phyloP scores from a whole-genome alignment of 2,113 vertebrate species.

The Hirundichthys speculiger region DNA sequence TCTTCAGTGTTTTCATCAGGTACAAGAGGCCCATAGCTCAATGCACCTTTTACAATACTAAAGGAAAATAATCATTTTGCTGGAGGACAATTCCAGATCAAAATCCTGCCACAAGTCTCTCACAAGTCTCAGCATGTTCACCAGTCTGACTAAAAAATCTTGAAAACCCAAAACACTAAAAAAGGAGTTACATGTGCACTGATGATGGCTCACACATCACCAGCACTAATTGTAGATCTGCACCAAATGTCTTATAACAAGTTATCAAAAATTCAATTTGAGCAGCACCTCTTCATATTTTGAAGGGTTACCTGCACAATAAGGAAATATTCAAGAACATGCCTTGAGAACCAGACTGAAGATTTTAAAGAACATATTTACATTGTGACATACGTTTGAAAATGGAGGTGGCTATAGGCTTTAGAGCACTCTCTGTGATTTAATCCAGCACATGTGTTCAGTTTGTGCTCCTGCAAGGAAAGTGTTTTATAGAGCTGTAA shows the following conservation, averaged over 20 bases:
- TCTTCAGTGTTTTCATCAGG: slow-evolving; percentile 57
- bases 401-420: slow-evolving; percentile 36
- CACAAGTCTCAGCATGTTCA: slow-evolving; percentile 7
- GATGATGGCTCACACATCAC: too few species aligned
- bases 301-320: too few species aligned
- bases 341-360: too few species aligned
- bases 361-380: too few species aligned
- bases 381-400: slow-evolving; percentile 1
- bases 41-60: slow-evolving; percentile 63
- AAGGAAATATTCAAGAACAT: too few species aligned
- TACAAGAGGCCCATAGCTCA: slow-evolving; percentile 54
- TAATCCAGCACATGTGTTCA: slow-evolving; percentile 64
- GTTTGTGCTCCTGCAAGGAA: slow-evolving; percentile 50
- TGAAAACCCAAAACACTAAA: slow-evolving; percentile 22
- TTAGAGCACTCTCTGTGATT: slow-evolving; percentile 47
- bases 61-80: slow-evolving; percentile 33
- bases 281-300: too few species aligned
- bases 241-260: too few species aligned
- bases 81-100: too few species aligned
- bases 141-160: slow-evolving; percentile 27
- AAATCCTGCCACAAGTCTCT: slow-evolving; percentile 15
- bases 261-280: too few species aligned
- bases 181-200: neutral
- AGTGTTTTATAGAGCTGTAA: slow-evolving; percentile 76
- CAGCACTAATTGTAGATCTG: too few species aligned